Evolutionary conservation across 2,113 vertebrate species (phyloP), one percentile per base, ranked within the genome.

Genomic region (Agelaius phoeniceus): DNA sequence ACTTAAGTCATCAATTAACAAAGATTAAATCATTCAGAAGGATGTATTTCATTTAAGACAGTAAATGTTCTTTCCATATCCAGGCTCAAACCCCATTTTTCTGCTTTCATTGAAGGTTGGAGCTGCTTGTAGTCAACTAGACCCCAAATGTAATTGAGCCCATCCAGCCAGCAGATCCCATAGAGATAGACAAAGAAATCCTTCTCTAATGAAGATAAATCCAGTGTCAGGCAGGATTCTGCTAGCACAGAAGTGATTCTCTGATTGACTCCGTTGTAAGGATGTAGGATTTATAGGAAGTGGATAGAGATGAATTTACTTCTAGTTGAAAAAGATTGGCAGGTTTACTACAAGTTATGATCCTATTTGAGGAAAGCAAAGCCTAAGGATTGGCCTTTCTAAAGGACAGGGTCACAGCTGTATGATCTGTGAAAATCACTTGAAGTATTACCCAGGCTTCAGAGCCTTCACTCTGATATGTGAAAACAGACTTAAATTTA

Each of bases 171-270:
- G 27, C 31, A 89, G 37, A 94, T 66, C 37, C 41, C 28, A 21
- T 6, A 10, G 54, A 80, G 31, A 66, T 10, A 77, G 37, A 14
- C 55, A 80, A 94, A 43, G 41, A 86, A 79, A 66, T 90, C 7
- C 54, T 78, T 87, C 66, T 62, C 22, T 94, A 79, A 79, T 79
- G 52, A 90, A 86, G 67, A 80, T 54, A 85, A 95, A 94, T 73
- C n/a, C 51, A 26, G 8, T 21, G 51, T 86, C 51, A 74, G 31
- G 22, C 5, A 90, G 68, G 31, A 84, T 74, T 90, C 63, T 84
- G 13, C 41, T 58, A 86, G 30, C 43, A 44, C 37, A 76, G 37
- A 72, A 85, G 27, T 73, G 28, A 58, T 83, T 11, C 3, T 23
- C 24, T 80, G 41, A 48, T 14, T 86, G 49, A 80, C n/a, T 76